Evolutionary conservation across 2,888 invertebrate species (phyloP).

Genomic region (Polia nebulosa): DNA sequence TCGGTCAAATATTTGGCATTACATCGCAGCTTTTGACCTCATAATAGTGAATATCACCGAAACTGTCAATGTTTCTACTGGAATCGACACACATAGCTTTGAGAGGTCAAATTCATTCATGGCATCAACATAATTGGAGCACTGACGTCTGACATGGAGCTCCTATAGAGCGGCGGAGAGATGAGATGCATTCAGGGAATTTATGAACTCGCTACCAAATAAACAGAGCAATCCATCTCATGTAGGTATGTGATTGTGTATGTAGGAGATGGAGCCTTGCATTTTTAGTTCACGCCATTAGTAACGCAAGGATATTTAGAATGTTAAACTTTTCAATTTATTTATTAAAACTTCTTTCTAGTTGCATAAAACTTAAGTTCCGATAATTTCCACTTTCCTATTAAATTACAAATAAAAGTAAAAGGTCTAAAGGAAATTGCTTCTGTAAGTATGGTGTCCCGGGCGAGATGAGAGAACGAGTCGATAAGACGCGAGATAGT

Average conservation of each 20-base stretch:
- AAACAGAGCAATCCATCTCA: slow-evolving; percentile 18
- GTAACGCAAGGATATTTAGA: not conserved
- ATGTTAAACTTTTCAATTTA: too few relatives aligned
- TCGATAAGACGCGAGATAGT: slow-evolving; percentile 76
- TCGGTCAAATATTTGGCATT: not conserved
- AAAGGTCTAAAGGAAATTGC: slow-evolving; percentile 54
- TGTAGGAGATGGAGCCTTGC: not conserved
- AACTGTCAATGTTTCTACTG: slow-evolving; percentile 17
- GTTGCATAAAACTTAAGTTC: not conserved
- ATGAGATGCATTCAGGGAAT: slow-evolving; percentile 42
- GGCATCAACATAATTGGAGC: slow-evolving; percentile 51
- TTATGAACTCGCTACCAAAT: slow-evolving; percentile 37
- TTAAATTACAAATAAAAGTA: slow-evolving; percentile 38
- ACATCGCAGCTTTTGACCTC: not conserved
- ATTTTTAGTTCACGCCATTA: not conserved
- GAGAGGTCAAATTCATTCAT: slow-evolving; percentile 52
- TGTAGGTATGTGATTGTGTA: not conserved
- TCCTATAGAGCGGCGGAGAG: slow-evolving; percentile 39
- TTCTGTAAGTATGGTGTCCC: slow-evolving; percentile 65
- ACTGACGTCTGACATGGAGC: slow-evolving; percentile 49
- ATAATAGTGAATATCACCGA: not conserved
- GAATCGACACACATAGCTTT: slow-evolving; percentile 28
- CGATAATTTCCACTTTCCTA: not conserved
- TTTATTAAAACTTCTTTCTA: not conserved
- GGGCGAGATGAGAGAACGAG: slow-evolving; percentile 65